These are phyloP conservation scores for Pangasius larnaudii DNA, from an alignment of 2,797 vertebrate species.

Conservation along the genomic window DNA sequence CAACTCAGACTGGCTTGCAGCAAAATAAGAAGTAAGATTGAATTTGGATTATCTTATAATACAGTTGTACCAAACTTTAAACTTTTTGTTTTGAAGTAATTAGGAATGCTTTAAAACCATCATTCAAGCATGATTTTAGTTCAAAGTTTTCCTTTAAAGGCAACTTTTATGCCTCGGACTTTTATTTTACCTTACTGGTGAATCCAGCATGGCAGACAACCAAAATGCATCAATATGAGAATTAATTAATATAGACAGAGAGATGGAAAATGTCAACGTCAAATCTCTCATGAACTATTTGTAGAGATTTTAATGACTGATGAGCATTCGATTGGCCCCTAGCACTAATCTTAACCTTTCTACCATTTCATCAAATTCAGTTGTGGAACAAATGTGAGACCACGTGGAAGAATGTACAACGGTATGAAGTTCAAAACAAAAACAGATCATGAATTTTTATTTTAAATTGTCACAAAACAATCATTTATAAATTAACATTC, in stretches of 20 bases:
- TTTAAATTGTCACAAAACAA: conserved; percentile 66
- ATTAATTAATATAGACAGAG: background rate
- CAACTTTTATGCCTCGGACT: background rate
- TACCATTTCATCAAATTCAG: background rate
- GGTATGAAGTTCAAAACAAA: background rate
- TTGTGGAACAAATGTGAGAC: background rate
- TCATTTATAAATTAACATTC: conserved; percentile 78
- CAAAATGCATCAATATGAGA: background rate
- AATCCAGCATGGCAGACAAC: background rate
- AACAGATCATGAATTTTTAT: conserved; percentile 63
- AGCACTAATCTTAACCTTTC: background rate
- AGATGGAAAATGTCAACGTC: no score
- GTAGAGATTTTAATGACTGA: background rate
- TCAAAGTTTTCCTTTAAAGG: background rate
- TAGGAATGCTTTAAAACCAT: background rate
- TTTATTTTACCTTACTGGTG: background rate
- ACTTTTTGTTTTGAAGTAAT: background rate
- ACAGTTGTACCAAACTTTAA: background rate
- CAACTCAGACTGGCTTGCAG: background rate
- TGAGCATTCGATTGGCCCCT: background rate
- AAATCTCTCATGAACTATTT: background rate
- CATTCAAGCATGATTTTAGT: background rate
- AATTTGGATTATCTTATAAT: background rate
- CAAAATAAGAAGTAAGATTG: background rate
- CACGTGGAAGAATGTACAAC: background rate